Evolutionary conservation across 2,113 vertebrate species (phyloP).

Genomic region (Saiga tatarica): DNA sequence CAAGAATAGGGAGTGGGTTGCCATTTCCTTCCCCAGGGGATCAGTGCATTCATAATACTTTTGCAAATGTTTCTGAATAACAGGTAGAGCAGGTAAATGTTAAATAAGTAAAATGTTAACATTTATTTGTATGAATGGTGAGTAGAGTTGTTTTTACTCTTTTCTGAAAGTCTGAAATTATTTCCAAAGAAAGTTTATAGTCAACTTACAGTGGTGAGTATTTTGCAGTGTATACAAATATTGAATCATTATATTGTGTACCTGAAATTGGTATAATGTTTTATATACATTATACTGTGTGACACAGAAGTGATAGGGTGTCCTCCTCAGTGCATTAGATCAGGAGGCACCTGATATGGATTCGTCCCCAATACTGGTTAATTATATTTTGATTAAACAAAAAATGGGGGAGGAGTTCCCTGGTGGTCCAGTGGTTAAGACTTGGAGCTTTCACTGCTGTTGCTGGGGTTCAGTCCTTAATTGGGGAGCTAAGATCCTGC

Average conservation of each 20-base stretch:
- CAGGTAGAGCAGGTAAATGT: neutral
- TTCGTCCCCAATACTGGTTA: neutral
- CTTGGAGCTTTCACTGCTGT: neutral
- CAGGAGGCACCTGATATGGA: neutral
- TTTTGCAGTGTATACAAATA: neutral
- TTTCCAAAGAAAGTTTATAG: neutral
- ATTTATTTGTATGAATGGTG: neutral
- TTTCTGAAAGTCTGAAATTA: neutral
- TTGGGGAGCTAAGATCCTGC: neutral
- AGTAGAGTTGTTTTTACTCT: neutral
- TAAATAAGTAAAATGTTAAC: neutral
- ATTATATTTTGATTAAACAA: neutral
- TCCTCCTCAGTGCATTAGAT: neutral
- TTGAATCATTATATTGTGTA: neutral
- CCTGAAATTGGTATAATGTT: neutral
- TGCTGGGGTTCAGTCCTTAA: neutral
- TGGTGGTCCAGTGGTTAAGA: neutral
- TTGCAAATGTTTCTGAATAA: neutral
- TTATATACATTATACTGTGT: neutral
- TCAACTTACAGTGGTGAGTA: neutral
- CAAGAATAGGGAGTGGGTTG: neutral
- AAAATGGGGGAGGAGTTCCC: neutral
- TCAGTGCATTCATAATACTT: neutral
- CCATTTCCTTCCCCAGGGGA: neutral
- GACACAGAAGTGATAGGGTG: neutral